Evolutionary conservation across 2,888 invertebrate species (phyloP), one percentile per base, ranked within the genome.

Genomic region (Diaphora mendica): DNA sequence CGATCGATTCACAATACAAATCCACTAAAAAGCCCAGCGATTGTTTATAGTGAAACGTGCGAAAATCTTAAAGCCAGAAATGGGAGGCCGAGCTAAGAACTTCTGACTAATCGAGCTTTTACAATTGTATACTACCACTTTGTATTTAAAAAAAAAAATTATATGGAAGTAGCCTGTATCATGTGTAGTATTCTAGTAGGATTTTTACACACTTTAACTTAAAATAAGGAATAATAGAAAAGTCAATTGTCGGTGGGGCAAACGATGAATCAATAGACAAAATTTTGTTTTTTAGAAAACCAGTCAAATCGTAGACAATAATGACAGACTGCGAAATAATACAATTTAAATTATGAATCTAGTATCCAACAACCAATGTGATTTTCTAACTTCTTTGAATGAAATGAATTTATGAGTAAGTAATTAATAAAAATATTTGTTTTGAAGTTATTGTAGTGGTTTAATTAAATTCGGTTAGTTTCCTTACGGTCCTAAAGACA

Each of bases 231-330:
- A 87, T 91, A 80, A 72, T 79, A 77, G 81, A 90, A 90, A 90
- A 91, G 89, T 90, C 86, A 91, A 90, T 91, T 88, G 89, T 94
- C 94, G 93, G 94, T 95, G 93, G 94, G 94, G 92, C 92, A 93
- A 86, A 88, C 84, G 89, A 93, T 87, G 91, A 94, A 94, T 94
- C 94, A 94, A 95, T 95, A 95, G 95, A 95, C 94, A 94, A 93
- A 44, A 62, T 64, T 80, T 77, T 83, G 86, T 87, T 86, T 88
- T 85, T 80, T 77, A 77, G 66, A 82, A 82, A 82, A 77, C 71
- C 67, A 82, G 76, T 76, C 71, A 70, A 62, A 26, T 62, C 82
- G 77, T 78, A 82, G 81, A 81, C 76, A 70, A 70, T 17, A 35
- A 30, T 26, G 64, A 55, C 62, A n/a, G 59, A 33, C 4, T 59